Evolutionary conservation across 2,888 invertebrate genomes (phyloP).

Genomic region (Eurytoma adleriae): DNA sequence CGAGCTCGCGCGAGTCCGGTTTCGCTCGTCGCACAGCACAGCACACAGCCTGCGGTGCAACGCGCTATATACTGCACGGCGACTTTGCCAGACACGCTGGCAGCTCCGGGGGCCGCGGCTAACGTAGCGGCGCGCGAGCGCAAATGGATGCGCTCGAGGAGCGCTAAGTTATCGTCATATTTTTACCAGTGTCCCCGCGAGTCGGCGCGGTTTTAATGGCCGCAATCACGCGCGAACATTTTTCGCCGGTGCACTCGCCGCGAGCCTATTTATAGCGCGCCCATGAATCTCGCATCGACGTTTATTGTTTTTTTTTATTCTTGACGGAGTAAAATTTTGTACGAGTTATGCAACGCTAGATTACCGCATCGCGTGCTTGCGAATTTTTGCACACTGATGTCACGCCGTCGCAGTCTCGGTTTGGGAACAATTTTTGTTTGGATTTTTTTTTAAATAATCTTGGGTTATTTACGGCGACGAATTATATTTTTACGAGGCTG

Average conservation of each 20-base stretch:
- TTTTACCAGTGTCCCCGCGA: not conserved
- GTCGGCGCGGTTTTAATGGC: too few species aligned
- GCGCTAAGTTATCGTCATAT: not conserved
- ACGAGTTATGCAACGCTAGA: too few species aligned
- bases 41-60: not conserved
- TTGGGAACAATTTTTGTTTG: not conserved
- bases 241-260: too few species aligned
- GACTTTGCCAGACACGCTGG: slow-evolving; percentile 52
- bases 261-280: too few species aligned
- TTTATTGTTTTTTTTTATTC: too few species aligned
- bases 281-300: too few species aligned
- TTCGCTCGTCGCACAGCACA: slow-evolving; percentile 14
- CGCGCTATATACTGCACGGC: not conserved
- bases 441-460: not conserved
- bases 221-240: too few species aligned
- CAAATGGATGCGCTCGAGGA: not conserved
- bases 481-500: not conserved
- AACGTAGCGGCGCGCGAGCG: too few species aligned
- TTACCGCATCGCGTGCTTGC: too few species aligned
- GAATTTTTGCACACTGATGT: too few species aligned
- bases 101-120: slow-evolving; percentile 1
- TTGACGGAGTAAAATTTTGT: too few species aligned
- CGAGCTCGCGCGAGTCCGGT: slow-evolving; percentile 40
- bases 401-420: too few species aligned
- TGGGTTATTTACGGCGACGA: not conserved